Base-by-base conservation (phyloP, 2,888 invertebrate species). In the Ochropacha duplaris region DNA sequence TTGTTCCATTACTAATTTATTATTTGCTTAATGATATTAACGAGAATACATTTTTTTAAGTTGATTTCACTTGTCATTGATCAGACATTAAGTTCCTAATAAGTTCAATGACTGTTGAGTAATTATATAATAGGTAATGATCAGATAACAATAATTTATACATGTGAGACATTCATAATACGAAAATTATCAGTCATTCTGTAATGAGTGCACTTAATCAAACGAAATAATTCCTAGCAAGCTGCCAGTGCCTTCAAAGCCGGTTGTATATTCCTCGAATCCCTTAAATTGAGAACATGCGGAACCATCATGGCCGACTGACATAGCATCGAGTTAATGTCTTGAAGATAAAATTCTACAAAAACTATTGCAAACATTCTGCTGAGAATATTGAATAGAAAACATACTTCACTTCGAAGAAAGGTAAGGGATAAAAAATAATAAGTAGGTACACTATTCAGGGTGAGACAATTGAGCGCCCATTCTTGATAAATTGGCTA, bases 271-370 rank as follows among this genome's bases (percentile, higher is more conserved):
- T 87, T 86, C 84, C 65, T 72, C 65, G 86, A 86, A 86, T 78
- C 69, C 70, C 67, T 71, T 68, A 70, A 71, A 85, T 83, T 68
- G 83, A 82, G 85, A 75, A 69, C 86, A 89, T 66, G 78, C 89
- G 92, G 91, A 87, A 81, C 81, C 78, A 62, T 64, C 66, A 66
- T 75, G 89, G 72, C 88, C 87, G 80, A 88, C 88, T 90, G 84
- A 90, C 89, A 88, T 76, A 74, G 71, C 78, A 74, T 63, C 66
- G 69, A 69, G 67, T 69, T 61, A 65, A 72, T 63, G 61, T 57
- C 64, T 71, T 70, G 56, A 66, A 70, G 70, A 63, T 66, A 68
- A 65, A 57, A 55, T 69, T 55, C 26, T 50, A 60, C 64, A 74
- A 74, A 74, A 72, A 74, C 55, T 55, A 57, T 55, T 50, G 31